phyloP scores from a whole-genome alignment of 2,797 vertebrate genomes.

The Champsocephalus esox region DNA sequence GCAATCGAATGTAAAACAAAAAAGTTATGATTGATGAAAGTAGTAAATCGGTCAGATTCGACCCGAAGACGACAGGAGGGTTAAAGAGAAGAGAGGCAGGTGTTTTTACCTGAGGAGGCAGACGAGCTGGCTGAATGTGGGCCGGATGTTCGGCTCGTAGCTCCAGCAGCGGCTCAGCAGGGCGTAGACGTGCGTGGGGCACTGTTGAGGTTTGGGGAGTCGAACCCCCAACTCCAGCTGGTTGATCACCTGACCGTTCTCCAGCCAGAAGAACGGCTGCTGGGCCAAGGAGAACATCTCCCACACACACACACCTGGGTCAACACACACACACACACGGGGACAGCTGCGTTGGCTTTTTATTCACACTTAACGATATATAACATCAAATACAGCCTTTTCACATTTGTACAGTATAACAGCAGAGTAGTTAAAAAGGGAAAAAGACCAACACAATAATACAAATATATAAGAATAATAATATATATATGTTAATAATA shows the following conservation, averaged over 20 bases:
- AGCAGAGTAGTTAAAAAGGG: no score
- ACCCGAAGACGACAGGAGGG: no score
- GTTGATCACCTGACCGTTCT: constrained; percentile 96
- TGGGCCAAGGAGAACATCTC: constrained; percentile 94
- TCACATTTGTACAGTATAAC: no score
- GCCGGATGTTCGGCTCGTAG: constrained; percentile 90
- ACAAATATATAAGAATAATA: no score
- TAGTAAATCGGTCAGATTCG: no score
- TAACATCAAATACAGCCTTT: no score
- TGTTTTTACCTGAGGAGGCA: constrained; percentile 89
- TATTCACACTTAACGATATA: no score
- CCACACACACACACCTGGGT: constrained; percentile 96
- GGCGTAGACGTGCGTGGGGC: constrained; percentile 91
- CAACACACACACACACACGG: not conserved
- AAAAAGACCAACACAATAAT: no score
- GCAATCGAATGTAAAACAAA: no score
- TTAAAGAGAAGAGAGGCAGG: not conserved
- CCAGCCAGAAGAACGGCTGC: constrained; percentile 97
- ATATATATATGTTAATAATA: no score
- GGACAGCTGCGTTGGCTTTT: no score
- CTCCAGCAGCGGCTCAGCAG: constrained; percentile 96
- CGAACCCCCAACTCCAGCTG: constrained; percentile 93
- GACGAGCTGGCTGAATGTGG: constrained; percentile 92
- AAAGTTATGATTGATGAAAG: no score
- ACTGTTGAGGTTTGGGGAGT: constrained; percentile 91